These are phyloP conservation scores for Mellilla xanthometata DNA, from an alignment of 2,888 invertebrate species.

Conservation along the genomic window DNA sequence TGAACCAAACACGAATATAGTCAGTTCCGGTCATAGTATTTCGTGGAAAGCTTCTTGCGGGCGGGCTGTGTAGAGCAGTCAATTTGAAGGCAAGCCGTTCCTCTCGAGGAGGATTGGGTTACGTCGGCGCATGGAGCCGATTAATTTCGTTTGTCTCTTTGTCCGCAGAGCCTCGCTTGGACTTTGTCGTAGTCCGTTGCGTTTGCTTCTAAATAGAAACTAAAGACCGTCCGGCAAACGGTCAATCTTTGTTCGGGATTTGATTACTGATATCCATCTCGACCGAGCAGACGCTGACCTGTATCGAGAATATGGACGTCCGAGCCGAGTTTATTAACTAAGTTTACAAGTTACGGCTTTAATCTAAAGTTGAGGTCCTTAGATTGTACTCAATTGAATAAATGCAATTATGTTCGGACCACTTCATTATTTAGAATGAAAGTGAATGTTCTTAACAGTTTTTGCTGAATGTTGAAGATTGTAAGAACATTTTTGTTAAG, in stretches of 20 bases:
- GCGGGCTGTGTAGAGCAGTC: conserved; percentile 36
- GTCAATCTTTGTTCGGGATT: conserved; percentile 63
- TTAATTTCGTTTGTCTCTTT: conserved; percentile 79
- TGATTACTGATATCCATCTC: conserved; percentile 64
- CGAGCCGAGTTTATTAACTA: conserved; percentile 21
- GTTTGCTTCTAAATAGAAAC: conserved; percentile 48
- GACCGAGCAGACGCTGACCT: conserved; percentile 10
- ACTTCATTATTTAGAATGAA: conserved; percentile 15
- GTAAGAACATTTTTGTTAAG: too few species aligned
- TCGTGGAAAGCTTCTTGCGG: conserved; percentile 29
- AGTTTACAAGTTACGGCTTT: conserved; percentile 22
- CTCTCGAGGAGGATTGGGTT: conserved; percentile 58
- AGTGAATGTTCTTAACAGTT: too few species aligned
- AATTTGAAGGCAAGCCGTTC: conserved; percentile 52
- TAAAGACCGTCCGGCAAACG: conserved; percentile 63
- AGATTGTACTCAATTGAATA: conserved; percentile 17
- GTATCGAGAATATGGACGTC: conserved; percentile 23
- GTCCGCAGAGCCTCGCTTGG: conserved; percentile 40
- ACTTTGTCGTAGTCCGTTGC: conserved; percentile 20
- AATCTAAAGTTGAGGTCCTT: conserved; percentile 20
- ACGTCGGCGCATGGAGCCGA: conserved; percentile 70
- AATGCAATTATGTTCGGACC: conserved; percentile 5
- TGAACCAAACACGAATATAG: too few species aligned
- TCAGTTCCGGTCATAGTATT: conserved; percentile 13
- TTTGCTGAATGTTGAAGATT: too few species aligned